These are phyloP conservation scores for Philotrypesis tridentata DNA, from an alignment of 1,140 invertebrate genomes.

Conservation along the genomic window DNA sequence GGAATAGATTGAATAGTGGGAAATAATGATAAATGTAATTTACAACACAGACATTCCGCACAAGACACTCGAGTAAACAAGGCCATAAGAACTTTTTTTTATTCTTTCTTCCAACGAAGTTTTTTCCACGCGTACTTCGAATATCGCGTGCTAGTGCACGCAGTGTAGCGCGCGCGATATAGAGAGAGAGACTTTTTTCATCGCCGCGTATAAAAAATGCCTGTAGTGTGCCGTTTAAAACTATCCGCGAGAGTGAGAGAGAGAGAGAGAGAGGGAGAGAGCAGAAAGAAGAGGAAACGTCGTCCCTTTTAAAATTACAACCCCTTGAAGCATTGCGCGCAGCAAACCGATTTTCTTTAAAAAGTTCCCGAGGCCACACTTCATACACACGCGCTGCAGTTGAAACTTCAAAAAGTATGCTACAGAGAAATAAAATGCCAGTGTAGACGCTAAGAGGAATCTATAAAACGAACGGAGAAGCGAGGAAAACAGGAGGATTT, in stretches of 20 bases:
- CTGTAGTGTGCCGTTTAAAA: not conserved
- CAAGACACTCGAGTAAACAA: not conserved
- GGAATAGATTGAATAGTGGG: too few species aligned
- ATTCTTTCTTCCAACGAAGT: not conserved
- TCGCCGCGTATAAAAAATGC: not conserved
- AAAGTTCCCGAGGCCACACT: not conserved
- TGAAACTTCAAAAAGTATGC: not conserved
- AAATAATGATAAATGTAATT: too few species aligned
- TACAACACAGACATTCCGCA: too few species aligned
- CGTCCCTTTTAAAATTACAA: not conserved
- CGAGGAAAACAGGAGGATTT: not conserved
- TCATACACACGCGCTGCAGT: not conserved
- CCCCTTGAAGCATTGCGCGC: not conserved
- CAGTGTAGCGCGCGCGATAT: too few species aligned
- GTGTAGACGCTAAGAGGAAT: too few species aligned
- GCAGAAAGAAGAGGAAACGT: too few species aligned
- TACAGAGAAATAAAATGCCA: not conserved
- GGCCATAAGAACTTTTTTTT: not conserved
- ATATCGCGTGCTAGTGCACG: too few species aligned
- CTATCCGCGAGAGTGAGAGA: not conserved
- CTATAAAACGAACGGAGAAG: too few species aligned
- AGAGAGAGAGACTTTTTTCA: not conserved
- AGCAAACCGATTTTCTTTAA: not conserved
- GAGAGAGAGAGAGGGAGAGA: too few species aligned
- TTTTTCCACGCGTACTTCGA: not conserved